A percentile compares a stretch with the other conserved stretches of the same genome.
Evolutionary conservation across 2,888 invertebrate species (phyloP).

Genomic region (Tetropium fuscum): DNA sequence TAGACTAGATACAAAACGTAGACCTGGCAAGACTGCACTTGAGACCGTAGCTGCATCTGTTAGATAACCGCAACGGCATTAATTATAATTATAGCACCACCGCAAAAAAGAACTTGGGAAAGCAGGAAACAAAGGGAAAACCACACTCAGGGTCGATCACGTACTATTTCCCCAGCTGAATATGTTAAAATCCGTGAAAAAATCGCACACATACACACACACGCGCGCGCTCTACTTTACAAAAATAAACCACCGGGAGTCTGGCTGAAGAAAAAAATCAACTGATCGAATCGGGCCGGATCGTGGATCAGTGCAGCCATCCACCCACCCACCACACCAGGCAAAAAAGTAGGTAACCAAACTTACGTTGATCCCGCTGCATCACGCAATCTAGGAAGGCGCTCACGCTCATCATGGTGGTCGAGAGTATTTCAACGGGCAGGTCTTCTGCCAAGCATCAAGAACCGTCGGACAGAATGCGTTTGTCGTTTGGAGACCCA

Average conservation of each 20-base stretch:
- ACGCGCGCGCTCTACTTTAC: slow-evolving; percentile 6
- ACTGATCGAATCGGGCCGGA: slow-evolving; percentile 15
- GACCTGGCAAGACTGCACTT: no score
- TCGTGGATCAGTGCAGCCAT: slow-evolving; percentile 17
- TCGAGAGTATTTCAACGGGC: slow-evolving; percentile 13
- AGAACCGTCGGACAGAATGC: slow-evolving; percentile 16
- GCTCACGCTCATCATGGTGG: slow-evolving; percentile 38
- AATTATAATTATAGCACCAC: neutral
- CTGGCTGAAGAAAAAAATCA: slow-evolving; percentile 13
- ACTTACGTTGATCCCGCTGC: slow-evolving; percentile 45
- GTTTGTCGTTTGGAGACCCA: slow-evolving; percentile 24
- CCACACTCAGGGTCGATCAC: neutral
- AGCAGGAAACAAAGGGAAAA: slow-evolving; percentile 7
- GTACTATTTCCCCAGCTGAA: slow-evolving; percentile 11
- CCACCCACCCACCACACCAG: slow-evolving; percentile 23
- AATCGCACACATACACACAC: slow-evolving; percentile 9
- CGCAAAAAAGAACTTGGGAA: neutral
- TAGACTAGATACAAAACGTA: no score
- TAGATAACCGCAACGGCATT: neutral
- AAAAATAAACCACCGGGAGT: slow-evolving; percentile 16
- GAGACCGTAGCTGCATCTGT: no score
- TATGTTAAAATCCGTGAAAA: neutral
- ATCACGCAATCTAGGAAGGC: slow-evolving; percentile 35
- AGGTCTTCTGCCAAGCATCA: slow-evolving; percentile 23
- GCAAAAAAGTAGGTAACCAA: slow-evolving; percentile 29